Conservation (phyloP, 2,797 vertebrate genomes). For the Crypturellus tataupa region DNA sequence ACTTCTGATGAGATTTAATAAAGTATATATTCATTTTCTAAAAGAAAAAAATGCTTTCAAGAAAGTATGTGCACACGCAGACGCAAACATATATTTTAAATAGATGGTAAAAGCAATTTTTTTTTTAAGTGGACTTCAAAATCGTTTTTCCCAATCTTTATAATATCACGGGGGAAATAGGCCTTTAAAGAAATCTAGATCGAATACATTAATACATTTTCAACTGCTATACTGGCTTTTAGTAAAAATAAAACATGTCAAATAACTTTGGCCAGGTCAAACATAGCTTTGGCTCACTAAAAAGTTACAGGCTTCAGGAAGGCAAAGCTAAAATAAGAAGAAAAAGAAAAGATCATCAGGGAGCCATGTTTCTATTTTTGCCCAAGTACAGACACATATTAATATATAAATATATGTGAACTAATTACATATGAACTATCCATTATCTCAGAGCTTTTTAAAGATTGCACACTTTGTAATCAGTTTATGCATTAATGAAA, state of each 20-base stretch:
- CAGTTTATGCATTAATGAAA: neutral
- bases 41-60: neutral
- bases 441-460: neutral
- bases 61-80: neutral
- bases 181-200: neutral
- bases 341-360: neutral
- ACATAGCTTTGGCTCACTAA: neutral
- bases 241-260: neutral
- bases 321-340: neutral
- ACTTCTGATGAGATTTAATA: neutral
- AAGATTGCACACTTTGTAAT: accelerated
- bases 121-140: neutral
- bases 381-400: neutral
- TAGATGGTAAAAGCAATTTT: neutral
- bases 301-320: neutral
- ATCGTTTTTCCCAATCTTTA: neutral
- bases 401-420: no score
- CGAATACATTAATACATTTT: neutral
- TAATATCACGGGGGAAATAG: neutral
- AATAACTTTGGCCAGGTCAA: neutral
- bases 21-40: neutral
- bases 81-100: neutral
- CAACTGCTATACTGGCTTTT: neutral
- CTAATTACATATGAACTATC: neutral
- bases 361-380: neutral